Evolutionary conservation across 2,797 vertebrate species (phyloP).

Genomic region (Balearica regulorum): DNA sequence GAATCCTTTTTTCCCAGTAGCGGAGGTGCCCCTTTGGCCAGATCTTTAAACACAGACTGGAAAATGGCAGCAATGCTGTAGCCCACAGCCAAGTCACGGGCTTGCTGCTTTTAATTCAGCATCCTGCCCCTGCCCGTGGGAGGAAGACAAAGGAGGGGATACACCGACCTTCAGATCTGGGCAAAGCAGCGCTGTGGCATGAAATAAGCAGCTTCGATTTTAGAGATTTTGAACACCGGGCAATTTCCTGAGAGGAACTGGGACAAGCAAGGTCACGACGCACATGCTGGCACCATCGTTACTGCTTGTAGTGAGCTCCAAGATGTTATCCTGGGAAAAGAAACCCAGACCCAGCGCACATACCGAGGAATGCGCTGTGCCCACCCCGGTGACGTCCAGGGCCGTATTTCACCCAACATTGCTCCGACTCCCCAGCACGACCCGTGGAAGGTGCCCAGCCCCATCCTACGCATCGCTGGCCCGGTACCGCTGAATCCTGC

Average conservation of each 20-base stretch:
- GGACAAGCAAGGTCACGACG: background rate
- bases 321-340: background rate
- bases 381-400: background rate
- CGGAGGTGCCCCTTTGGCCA: background rate
- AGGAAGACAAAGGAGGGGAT: background rate
- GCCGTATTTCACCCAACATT: accelerated
- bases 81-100: background rate
- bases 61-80: background rate
- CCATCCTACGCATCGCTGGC: background rate
- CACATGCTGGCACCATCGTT: background rate
- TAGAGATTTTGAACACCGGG: background rate
- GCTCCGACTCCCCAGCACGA: background rate
- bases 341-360: background rate
- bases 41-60: background rate
- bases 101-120: background rate
- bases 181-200: background rate
- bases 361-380: background rate
- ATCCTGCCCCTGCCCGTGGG: background rate
- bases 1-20: background rate
- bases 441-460: background rate
- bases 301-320: background rate
- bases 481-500: background rate
- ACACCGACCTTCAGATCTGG: background rate
- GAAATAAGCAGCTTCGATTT: background rate
- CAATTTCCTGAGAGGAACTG: background rate